Percentiles rank a stretch among this genome's conserved stretches.
Evolutionary conservation across 2,888 invertebrate species (phyloP).

Genomic region (Pollenia griseotomentosa): DNA sequence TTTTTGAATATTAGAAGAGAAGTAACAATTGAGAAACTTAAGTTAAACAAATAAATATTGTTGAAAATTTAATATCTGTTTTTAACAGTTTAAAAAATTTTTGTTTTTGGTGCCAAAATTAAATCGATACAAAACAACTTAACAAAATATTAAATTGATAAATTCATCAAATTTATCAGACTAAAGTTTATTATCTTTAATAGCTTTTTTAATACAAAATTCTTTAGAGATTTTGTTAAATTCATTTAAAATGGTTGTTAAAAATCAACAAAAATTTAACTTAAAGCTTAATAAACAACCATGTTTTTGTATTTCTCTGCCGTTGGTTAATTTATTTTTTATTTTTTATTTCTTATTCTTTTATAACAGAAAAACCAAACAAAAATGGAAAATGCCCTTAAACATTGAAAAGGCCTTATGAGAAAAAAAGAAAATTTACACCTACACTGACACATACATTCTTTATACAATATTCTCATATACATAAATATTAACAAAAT

Average conservation of each 20-base stretch:
- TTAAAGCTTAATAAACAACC: slow-evolving; percentile 39
- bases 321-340: not conserved
- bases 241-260: not conserved
- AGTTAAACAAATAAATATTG: too few species aligned
- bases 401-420: slow-evolving; percentile 44
- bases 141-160: not conserved
- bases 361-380: not conserved
- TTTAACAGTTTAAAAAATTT: too few species aligned
- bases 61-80: too few species aligned
- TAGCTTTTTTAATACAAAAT: not conserved
- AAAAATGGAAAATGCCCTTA: slow-evolving; percentile 44
- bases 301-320: not conserved
- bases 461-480: not conserved
- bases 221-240: not conserved
- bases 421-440: slow-evolving; percentile 51
- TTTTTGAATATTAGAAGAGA: too few species aligned
- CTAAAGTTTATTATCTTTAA: not conserved
- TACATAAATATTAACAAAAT: not conserved
- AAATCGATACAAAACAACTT: not conserved
- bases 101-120: too few species aligned
- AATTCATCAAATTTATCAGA: not conserved
- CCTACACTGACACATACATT: slow-evolving; percentile 35
- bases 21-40: too few species aligned
- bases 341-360: not conserved
- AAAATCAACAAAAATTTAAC: slow-evolving; percentile 10